These are phyloP conservation scores for Trilocha varians DNA, from an alignment of 2,888 invertebrate genomes.

Conservation along the genomic window DNA sequence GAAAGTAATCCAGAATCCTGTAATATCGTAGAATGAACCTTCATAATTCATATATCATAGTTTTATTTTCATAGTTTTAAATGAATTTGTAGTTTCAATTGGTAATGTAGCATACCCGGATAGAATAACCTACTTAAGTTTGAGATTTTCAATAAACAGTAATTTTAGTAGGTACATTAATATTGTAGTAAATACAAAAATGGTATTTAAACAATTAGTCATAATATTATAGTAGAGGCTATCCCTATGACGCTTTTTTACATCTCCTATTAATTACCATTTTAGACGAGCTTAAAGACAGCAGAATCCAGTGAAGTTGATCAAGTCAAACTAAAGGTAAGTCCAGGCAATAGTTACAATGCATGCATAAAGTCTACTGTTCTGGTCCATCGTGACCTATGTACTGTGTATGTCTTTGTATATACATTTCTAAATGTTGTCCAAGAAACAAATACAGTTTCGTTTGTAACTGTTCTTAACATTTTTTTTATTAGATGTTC, in stretches of 20 bases:
- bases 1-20: no score
- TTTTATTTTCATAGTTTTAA: no score
- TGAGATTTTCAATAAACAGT: no score
- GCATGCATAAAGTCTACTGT: slow-evolving; percentile 14
- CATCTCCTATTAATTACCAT: slow-evolving; percentile 39
- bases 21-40: no score
- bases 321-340: slow-evolving; percentile 64
- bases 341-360: slow-evolving; percentile 20
- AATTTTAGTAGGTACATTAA: no score
- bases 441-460: slow-evolving; percentile 8
- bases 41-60: no score
- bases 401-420: slow-evolving; percentile 1
- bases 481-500: neutral
- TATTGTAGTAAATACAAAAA: no score
- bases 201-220: no score
- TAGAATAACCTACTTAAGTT: no score
- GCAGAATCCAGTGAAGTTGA: slow-evolving; percentile 45
- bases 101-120: no score
- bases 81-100: no score
- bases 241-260: slow-evolving; percentile 43
- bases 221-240: slow-evolving; percentile 6
- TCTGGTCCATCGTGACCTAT: neutral
- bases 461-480: slow-evolving; percentile 30
- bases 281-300: slow-evolving; percentile 58
- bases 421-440: slow-evolving; percentile 13